Percentiles rank a stretch among this genome's conserved stretches.
Evolutionary conservation across 2,797 vertebrate species (phyloP).

Genomic region (Girardinus metallicus): DNA sequence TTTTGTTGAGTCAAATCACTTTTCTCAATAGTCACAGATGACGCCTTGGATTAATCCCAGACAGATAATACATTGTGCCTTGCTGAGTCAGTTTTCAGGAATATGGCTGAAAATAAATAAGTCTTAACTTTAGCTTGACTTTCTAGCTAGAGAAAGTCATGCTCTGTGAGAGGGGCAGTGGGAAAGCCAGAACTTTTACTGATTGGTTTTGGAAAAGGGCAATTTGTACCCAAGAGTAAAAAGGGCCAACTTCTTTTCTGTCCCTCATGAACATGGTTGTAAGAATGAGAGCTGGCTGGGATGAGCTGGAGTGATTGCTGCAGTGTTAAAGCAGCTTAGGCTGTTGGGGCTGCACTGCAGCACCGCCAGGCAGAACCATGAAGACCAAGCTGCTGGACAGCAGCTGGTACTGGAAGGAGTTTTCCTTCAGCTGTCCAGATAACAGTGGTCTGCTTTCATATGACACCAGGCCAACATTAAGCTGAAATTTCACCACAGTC

Average conservation of each 20-base stretch:
- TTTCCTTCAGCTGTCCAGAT: slow-evolving; percentile 24
- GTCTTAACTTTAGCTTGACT: slow-evolving; percentile 33
- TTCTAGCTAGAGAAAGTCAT: slow-evolving; percentile 51
- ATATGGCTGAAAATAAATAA: slow-evolving; percentile 40
- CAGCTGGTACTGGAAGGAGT: slow-evolving; percentile 44
- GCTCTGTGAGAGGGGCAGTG: slow-evolving; percentile 48
- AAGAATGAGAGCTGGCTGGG: slow-evolving; percentile 58
- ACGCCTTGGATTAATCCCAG: slow-evolving; percentile 56
- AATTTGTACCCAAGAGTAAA: slow-evolving; percentile 69
- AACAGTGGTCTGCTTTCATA: slow-evolving; percentile 13
- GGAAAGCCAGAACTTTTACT: slow-evolving; percentile 53
- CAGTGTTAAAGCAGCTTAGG: slow-evolving; percentile 37
- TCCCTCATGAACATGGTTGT: slow-evolving; percentile 52
- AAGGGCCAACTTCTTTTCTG: slow-evolving; percentile 58
- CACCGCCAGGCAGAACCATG: slow-evolving; percentile 28
- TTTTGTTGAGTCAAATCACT: slow-evolving; percentile 50
- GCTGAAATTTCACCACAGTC: slow-evolving; percentile 10
- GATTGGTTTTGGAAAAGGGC: slow-evolving; percentile 74
- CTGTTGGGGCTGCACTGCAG: slow-evolving; percentile 31
- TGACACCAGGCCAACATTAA: slow-evolving; percentile 24
- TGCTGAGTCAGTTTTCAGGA: slow-evolving; percentile 39
- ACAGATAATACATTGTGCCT: slow-evolving; percentile 44
- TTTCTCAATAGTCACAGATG: slow-evolving; percentile 42
- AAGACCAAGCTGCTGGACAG: slow-evolving; percentile 48
- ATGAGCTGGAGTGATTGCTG: slow-evolving; percentile 39